Base-by-base conservation (phyloP, 2,113 vertebrate genomes). In the Ceyx melanurus region DNA sequence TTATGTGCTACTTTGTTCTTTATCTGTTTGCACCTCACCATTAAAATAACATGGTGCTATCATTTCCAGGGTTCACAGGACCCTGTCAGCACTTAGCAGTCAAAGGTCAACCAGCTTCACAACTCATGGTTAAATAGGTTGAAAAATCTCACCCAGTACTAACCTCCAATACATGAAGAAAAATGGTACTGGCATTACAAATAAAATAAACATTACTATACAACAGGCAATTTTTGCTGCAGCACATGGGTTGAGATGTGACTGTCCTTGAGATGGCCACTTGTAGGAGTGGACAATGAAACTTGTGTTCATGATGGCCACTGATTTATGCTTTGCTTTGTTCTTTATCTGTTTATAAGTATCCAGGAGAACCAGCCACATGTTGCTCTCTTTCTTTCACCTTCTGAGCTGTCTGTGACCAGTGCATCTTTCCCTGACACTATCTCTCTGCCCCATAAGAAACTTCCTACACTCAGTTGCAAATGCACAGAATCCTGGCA, bases 1-100 rank as follows among this genome's bases (percentile, higher is more conserved):
- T 98, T 97, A 97, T 97, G 93, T 86, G 42, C 91, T 95, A 96
- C 97, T 98, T 98, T 97, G 97, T 97, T 98, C 97, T 97, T 97
- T 98, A 97, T 98, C 97, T 97, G 89, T 97, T 97, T 97, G 94
- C 97, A 96, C 96, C 96, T 97, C 94, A 23, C 96, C 83, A 46
- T 94, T 84, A 95, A 96, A 97, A 96, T 90, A 97, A 97, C 97
- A 97, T 93, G 58, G 8, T 84, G 64, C 33, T 73, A 91, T 97
- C 94, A 86, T 97, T 97, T 94, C 92, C 94, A 82, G 94, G 78
- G 96, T 96, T 97, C 97, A 96, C 88, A 95, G 91, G 94, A 93
- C 89, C 92, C 92, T 97, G 97, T 98, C 97, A 97, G 91, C 97
- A 95, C 97, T 93, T 97, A 56, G 22, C 90, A 97, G 97, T 97